Percentiles rank a stretch among this genome's conserved stretches.
phyloP scores from a whole-genome alignment of 2,797 vertebrate genomes.

The Rachycentron canadum region DNA sequence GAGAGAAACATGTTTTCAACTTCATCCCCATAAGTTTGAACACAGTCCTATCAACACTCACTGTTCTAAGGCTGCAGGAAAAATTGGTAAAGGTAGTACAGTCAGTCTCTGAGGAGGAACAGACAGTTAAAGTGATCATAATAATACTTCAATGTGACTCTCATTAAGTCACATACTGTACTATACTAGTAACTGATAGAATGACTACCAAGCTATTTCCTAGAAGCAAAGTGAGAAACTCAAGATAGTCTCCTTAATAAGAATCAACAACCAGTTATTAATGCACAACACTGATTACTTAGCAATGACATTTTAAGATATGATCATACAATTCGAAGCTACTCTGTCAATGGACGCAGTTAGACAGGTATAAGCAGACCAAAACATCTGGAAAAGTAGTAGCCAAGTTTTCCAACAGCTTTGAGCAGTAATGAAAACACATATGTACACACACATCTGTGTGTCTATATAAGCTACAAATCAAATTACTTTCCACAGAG shows the following conservation, averaged over 20 bases:
- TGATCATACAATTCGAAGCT: background rate
- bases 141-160: background rate
- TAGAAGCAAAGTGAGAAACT: conserved; percentile 7
- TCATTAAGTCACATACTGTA: background rate
- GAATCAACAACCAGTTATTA: background rate
- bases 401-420: conserved; percentile 37
- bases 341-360: background rate
- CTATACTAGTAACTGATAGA: background rate
- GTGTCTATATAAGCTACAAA: conserved; percentile 37
- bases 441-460: conserved; percentile 27
- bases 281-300: background rate
- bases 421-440: conserved; percentile 42
- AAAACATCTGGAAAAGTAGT: conserved; percentile 52
- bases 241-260: conserved; percentile 8
- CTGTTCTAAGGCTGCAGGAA: conserved; percentile 1
- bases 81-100: conserved; percentile 11
- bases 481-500: conserved; percentile 51
- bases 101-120: conserved; percentile 15
- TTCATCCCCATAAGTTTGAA: conserved; percentile 5
- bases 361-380: conserved; percentile 19
- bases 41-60: conserved; percentile 22
- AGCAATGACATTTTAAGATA: background rate
- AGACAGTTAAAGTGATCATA: conserved; percentile 11
- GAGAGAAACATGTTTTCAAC: conserved; percentile 5
- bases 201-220: background rate